Evolutionary conservation across 2,888 invertebrate species (phyloP).

Genomic region (Trichopoda pennipes): DNA sequence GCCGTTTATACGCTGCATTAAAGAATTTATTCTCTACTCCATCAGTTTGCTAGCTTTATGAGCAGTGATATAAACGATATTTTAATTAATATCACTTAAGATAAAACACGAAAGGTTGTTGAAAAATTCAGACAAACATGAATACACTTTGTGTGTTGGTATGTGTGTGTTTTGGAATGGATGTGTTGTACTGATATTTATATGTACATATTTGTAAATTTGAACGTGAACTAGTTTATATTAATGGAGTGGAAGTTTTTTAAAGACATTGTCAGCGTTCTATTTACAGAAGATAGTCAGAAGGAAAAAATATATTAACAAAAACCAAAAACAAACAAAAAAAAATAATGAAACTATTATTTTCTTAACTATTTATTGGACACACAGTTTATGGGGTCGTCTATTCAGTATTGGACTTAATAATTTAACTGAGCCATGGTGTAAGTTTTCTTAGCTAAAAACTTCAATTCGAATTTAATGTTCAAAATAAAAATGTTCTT

Average conservation of each 20-base stretch:
- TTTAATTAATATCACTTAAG: slow-evolving; percentile 69
- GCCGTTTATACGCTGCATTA: slow-evolving; percentile 33
- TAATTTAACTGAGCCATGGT: too few relatives aligned
- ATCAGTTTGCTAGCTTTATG: slow-evolving; percentile 67
- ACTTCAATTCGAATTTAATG: too few relatives aligned
- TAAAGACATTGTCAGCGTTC: slow-evolving; percentile 25
- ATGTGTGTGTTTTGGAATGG: slow-evolving; percentile 7
- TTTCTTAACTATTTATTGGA: slow-evolving; percentile 16
- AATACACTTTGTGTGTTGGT: slow-evolving; percentile 5
- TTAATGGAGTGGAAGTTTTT: slow-evolving; percentile 29
- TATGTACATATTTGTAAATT: slow-evolving; percentile 13
- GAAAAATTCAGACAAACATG: slow-evolving; percentile 46
- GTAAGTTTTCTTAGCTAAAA: too few relatives aligned
- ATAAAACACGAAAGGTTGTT: slow-evolving; percentile 67
- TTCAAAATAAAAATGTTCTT: too few relatives aligned
- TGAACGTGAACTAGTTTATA: slow-evolving; percentile 6
- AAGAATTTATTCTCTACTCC: slow-evolving; percentile 51
- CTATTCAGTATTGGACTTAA: neutral
- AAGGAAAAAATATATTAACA: neutral
- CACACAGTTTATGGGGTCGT: neutral
- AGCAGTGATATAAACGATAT: slow-evolving; percentile 69
- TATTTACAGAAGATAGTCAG: slow-evolving; percentile 10
- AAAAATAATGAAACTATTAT: slow-evolving; percentile 37
- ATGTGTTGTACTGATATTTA: slow-evolving; percentile 26
- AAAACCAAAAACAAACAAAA: too few relatives aligned